Evolutionary conservation across 2,888 invertebrate species (phyloP).

Genomic region (Hemistola chrysoprasaria): DNA sequence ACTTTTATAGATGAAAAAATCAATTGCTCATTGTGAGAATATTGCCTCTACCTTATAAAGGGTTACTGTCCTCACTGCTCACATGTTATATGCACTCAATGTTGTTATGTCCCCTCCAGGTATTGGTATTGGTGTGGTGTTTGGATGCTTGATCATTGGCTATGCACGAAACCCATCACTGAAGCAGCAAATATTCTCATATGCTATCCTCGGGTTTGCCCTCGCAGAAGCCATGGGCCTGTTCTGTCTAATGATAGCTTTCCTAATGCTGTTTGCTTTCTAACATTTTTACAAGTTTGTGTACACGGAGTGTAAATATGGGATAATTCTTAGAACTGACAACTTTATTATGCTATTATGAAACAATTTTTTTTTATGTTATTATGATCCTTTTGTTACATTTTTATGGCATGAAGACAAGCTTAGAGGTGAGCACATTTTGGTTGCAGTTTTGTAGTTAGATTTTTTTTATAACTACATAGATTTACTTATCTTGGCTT

Average conservation of each 20-base stretch:
- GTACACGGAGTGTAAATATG: conserved; percentile 54
- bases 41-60: no score
- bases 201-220: conserved; percentile 98
- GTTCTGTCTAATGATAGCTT: conserved; percentile 99
- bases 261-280: conserved; percentile 97
- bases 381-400: conserved; percentile 24
- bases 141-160: conserved; percentile 97
- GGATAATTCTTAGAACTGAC: conserved; percentile 30
- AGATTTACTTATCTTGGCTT: no score
- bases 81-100: conserved; percentile 17
- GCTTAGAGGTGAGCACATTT: conserved; percentile 48
- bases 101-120: conserved; percentile 81
- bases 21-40: no score
- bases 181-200: conserved; percentile 98
- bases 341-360: conserved; percentile 34
- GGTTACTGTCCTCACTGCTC: background rate
- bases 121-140: conserved; percentile 98
- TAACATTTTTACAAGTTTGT: conserved; percentile 66
- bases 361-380: conserved; percentile 32
- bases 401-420: conserved; percentile 30
- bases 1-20: no score
- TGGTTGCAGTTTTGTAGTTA: conserved; percentile 33
- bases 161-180: conserved; percentile 98
- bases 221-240: conserved; percentile 99
- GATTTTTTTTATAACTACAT: background rate